Base-by-base conservation (phyloP, 2,113 vertebrate species). In the Cyrtonyx montezumae region DNA sequence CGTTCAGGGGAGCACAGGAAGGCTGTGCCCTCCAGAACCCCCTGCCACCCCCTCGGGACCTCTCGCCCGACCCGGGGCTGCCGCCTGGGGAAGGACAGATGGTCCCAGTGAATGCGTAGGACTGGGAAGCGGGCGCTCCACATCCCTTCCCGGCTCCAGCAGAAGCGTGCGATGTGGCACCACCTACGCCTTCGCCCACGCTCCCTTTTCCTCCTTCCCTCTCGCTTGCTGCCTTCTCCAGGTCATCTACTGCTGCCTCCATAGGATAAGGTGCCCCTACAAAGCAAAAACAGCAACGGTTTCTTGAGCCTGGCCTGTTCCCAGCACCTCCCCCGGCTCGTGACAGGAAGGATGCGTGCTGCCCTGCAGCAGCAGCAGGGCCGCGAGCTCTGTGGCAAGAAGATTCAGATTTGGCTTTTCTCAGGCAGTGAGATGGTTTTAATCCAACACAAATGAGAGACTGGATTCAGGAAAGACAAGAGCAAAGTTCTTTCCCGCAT, bases 141-240 rank as follows among this genome's bases (percentile, higher is more conserved):
- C 84, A 93, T 94, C 91, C 96, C 87, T 94, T 94, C 93, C 90
- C 6, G 67, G 66, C 95, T 94, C 86, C 89, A 88, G 95, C 95
- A 94, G 88, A 91, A 86, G 94, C 93, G 92, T 95, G 96, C 78
- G 95, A 94, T 92, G 94, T 84, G 95, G 94, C 92, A 96, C 94
- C 91, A 87, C 94, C 94, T 87, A 92, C 95, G 88, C 83, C 91
- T 88, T 67, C 21, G 55, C 94, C 94, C 88, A 95, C 92, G 9
- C 89, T 73, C 78, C 95, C 90, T 95, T 95, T 94, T 88, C 91
- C 92, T 95, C 88, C 80, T 94, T 90, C 88, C 88, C 94, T 90
- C 88, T 88, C 3, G 0, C 87, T 75, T 19, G 6, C 62, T 0
- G 75, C 91, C 91, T 94, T 93, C 87, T 81, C 74, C 86, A 88